These are phyloP conservation scores for Drosophila albomicans DNA, from an alignment of 1,140 invertebrate genomes.

Conservation along the genomic window DNA sequence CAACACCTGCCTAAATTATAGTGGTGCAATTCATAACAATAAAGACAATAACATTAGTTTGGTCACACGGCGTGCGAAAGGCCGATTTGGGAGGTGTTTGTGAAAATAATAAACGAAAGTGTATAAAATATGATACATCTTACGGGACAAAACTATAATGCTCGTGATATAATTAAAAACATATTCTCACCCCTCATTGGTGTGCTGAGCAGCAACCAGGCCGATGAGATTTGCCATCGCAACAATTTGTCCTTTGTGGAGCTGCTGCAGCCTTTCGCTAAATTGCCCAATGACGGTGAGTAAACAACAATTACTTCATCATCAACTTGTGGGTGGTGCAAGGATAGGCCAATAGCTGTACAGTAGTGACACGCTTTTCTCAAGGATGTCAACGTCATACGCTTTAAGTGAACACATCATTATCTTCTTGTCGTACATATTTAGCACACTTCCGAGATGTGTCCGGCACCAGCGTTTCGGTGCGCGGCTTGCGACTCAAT, in stretches of 20 bases:
- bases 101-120: slow-evolving; percentile 28
- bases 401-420: not conserved
- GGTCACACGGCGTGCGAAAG: slow-evolving; percentile 38
- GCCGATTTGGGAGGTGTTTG: slow-evolving; percentile 48
- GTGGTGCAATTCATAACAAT: not conserved
- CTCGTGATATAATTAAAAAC: slow-evolving; percentile 94
- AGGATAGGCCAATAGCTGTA: not conserved
- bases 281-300: slow-evolving; percentile 91
- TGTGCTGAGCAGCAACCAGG: slow-evolving; percentile 92
- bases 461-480: slow-evolving; percentile 88
- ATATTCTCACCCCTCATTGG: slow-evolving; percentile 95
- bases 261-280: slow-evolving; percentile 95
- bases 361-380: not conserved
- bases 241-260: slow-evolving; percentile 96
- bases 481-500: slow-evolving; percentile 93
- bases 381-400: not conserved
- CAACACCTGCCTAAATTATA: not conserved
- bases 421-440: not conserved
- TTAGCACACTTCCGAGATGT: slow-evolving; percentile 93
- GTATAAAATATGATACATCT: slow-evolving; percentile 82
- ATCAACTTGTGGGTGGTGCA: too few relatives aligned
- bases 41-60: not conserved
- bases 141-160: slow-evolving; percentile 85
- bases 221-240: slow-evolving; percentile 93
- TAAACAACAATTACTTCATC: slow-evolving; percentile 22